A percentile compares a stretch with the other conserved stretches of the same genome.
Evolutionary conservation across 2,797 vertebrate genomes (phyloP).

Genomic region (Hypotaenidia okinawae): DNA sequence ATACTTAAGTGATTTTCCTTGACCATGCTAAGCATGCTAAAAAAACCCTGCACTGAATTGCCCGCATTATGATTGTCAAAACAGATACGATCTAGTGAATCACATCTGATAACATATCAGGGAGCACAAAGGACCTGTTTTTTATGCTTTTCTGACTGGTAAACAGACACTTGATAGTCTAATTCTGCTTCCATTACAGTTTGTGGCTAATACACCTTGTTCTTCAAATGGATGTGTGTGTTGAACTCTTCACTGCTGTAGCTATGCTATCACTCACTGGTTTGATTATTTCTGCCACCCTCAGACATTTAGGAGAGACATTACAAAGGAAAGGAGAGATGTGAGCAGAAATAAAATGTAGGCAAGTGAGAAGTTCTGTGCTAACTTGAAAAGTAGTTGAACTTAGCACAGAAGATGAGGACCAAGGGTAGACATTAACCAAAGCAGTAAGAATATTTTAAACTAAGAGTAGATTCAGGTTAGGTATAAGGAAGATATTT

Average conservation of each 20-base stretch:
- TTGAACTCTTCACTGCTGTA: not conserved
- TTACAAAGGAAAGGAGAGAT: not conserved
- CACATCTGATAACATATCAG: conserved; percentile 59
- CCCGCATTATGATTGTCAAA: not conserved
- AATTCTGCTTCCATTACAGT: not conserved
- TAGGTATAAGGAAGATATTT: not conserved
- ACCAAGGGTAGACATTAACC: too few relatives aligned
- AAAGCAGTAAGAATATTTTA: not conserved
- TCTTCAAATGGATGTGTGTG: not conserved
- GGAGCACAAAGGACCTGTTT: not conserved
- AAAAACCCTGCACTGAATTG: not conserved
- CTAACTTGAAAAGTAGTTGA: not conserved
- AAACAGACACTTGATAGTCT: not conserved
- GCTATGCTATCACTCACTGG: accelerated
- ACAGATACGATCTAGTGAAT: conserved; percentile 10
- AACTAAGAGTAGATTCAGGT: not conserved
- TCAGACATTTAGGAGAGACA: not conserved
- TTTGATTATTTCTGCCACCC: not conserved
- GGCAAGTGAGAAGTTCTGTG: not conserved
- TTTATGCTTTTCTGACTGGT: not conserved
- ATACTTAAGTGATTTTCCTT: conserved; percentile 2
- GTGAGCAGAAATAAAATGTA: not conserved
- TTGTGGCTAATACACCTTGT: not conserved
- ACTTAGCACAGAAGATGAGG: not conserved
- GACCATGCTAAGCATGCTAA: not conserved